A percentile compares a stretch with the other conserved stretches of the same genome.
Conservation (phyloP, 2,797 vertebrate species). For the Ispidina picta region DNA sequence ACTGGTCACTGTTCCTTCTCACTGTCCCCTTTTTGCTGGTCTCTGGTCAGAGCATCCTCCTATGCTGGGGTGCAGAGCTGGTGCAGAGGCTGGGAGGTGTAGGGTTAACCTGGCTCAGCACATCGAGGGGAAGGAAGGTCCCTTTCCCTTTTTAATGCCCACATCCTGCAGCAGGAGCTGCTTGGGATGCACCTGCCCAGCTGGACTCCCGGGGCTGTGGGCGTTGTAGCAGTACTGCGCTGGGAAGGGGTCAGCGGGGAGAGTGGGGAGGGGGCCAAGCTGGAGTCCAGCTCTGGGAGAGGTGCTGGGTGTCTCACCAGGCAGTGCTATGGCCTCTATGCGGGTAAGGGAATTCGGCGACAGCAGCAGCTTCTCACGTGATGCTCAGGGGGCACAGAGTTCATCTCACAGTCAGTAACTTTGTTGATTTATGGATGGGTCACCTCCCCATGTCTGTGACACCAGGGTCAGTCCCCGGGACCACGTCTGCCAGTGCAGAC, state of each 20-base stretch:
- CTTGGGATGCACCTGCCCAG: neutral
- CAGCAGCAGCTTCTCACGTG: neutral
- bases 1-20: neutral
- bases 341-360: neutral
- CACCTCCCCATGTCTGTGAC: neutral
- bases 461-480: neutral
- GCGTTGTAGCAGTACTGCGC: fast-evolving
- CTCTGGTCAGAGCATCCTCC: neutral
- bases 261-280: neutral
- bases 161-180: conserved; percentile 29
- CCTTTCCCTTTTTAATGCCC: conserved; percentile 7
- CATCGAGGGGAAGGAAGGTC: neutral
- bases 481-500: fast-evolving
- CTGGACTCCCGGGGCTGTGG: neutral
- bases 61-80: fast-evolving
- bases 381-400: neutral
- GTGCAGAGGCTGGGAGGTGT: neutral
- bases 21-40: neutral
- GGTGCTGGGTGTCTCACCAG: fast-evolving
- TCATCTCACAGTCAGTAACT: neutral
- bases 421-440: neutral
- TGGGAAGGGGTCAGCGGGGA: neutral
- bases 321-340: fast-evolving
- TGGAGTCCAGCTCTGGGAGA: neutral
- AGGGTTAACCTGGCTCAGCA: neutral